Evolutionary conservation across 2,888 invertebrate species (phyloP), one percentile per base, ranked within the genome.

Genomic region (Pardosa pseudoannulata): DNA sequence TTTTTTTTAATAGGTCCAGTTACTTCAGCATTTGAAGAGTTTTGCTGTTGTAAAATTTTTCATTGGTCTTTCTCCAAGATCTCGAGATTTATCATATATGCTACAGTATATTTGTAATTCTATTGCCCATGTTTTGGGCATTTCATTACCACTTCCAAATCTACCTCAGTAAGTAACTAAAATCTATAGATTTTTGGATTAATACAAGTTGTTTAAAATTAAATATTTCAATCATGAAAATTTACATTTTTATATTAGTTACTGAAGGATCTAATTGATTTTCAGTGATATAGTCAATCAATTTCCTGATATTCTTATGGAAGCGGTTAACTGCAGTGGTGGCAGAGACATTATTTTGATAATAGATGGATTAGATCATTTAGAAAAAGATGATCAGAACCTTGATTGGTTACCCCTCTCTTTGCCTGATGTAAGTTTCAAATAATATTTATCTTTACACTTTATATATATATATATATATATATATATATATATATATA

Each of bases 291-390:
- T 80, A 6, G 64, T 65, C 9, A 79, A 75, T 36, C 70, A 80
- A 11, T 87, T 87, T 72, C 72, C 71, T 28, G 87, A 87, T 29
- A 78, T 87, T 78, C 74, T 87, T 11, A 39, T 74, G 31, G 81
- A 79, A 87, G 87, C 81, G 41, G 46, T 46, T 36, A 68, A 68
- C 11, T 46, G 62, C 27, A 67, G 71, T 56, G 56, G 71, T 23
- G 36, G 41, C 32, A 41, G 28, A 29, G 74, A 71, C 0, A 87
- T 92, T 11, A 89, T 91, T 7, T 46, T 92, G 9, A 90, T 92
- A 79, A 88, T 92, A n/a, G 92, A 92, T 89, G 92, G 91, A 13
- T 79, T 91, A 32, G 92, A 92, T 79, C 86, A 90, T 36, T 90
- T 92, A 90, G 89, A 89, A 9, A 89, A 91, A 75, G 90, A 91